Evolutionary conservation across 2,888 invertebrate genomes (phyloP), one percentile per base, ranked within the genome.

Genomic region (Lasius platythorax): DNA sequence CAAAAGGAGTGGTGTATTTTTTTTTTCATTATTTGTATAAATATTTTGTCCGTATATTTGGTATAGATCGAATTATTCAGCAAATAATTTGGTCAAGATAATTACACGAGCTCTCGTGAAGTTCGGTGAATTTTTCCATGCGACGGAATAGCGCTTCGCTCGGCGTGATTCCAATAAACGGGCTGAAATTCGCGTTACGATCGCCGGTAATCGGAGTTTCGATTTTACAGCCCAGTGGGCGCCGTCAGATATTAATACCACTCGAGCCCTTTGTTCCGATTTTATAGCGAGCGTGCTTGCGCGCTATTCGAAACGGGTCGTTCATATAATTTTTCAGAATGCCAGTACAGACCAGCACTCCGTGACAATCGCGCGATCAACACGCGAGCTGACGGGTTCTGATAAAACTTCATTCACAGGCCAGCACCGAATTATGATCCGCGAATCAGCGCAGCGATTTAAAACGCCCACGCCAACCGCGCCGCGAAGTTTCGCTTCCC

Each of bases 181-280:
- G 28, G 56, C 68, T 66, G 70, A 88, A 88, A 90, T 89, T 89
- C 88, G 23, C 74, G 70, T 84, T 86, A 67, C 85, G 74, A 64
- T 82, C 64, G 33, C 46, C 46, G 64, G 68, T 83, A 85, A 89
- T 87, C 83, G 84, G 66, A 89, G 86, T 89, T 90, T 85, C 85
- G 68, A 89, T 90, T 87, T 90, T 85, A 87, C 83, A 85, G 73
- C 56, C 63, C 70, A 83, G 75, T 73, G 83, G 63, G 30, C 68
- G 64, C 79, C 82, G 85, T 87, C 82, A 73, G 82, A 83, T 85
- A 84, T 87, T 90, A 87, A 89, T 90, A 76, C 72, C 89, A 85
- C 79, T 86, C 82, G 83, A 86, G 46, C 50, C 82, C 67, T 85
- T 85, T 67, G 82, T 85, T 83, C 75, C 67, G 82, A 83, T 90